These are phyloP conservation scores for Seriola rivoliana DNA, from an alignment of 2,113 vertebrate species.

Conservation along the genomic window DNA sequence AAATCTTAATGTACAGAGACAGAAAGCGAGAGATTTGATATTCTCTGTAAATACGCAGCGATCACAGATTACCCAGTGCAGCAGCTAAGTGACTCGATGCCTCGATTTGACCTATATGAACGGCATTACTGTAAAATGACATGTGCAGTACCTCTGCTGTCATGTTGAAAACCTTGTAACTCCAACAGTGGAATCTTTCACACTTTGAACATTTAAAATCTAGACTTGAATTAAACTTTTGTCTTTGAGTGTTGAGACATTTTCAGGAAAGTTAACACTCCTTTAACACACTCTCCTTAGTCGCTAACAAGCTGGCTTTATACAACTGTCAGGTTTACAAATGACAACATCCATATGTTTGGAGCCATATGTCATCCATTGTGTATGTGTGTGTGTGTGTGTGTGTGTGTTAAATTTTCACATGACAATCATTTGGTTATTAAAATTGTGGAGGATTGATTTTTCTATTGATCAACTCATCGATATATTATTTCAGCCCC, in stretches of 20 bases:
- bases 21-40: conserved; percentile 32
- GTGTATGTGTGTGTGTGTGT: background rate
- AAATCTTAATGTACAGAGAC: conserved; percentile 54
- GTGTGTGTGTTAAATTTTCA: background rate
- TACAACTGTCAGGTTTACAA: background rate
- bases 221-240: background rate
- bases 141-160: conserved; percentile 6
- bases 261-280: too few relatives aligned
- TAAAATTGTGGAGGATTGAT: background rate
- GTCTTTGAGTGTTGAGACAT: background rate
- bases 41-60: conserved; percentile 31
- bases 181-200: background rate
- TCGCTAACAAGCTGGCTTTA: conserved; percentile 7
- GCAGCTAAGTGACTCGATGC: conserved; percentile 47
- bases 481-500: background rate
- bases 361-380: background rate
- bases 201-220: background rate
- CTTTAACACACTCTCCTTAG: too few relatives aligned
- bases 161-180: background rate
- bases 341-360: conserved; percentile 7
- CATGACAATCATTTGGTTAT: background rate
- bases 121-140: conserved; percentile 24
- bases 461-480: background rate
- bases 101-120: conserved; percentile 60
- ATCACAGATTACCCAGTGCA: conserved; percentile 19